Evolutionary conservation across 2,888 invertebrate genomes (phyloP), one percentile per base, ranked within the genome.

Genomic region (Chrysopilus asiliformis): DNA sequence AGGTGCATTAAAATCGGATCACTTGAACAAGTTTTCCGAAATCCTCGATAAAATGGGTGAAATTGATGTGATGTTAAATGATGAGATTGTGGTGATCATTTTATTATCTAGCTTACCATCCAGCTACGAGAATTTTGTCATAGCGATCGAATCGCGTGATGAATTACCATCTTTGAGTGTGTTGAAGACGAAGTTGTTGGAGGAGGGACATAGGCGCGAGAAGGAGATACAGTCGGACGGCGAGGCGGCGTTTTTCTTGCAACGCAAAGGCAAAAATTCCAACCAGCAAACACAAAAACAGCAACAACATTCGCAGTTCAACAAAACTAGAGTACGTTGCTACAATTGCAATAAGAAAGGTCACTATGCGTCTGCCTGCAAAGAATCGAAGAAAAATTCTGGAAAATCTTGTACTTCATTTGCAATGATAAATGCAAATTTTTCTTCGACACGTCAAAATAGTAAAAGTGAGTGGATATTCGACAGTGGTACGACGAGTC

Each of bases 201-300:
- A 42, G 32, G 41, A 41, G 20, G 39, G 36, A 12, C 38, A 37
- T 14, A 27, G 42, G 12, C 8, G 41, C 25, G 28, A 39, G 13
- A 17, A 34, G 13, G 13, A 19, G 15, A 36, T 16, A 18, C 9
- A 10, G 9, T 25, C 33, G 12, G 29, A 39, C 5, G 18, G 34
- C 9, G 36, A 41, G 17, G 28, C 24, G 22, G 34, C 36, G 26
- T 38, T 35, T 28, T 38, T 37, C 32, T 36, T 32, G 4, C 33
- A 22, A 16, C 2, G 8, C 4, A 36, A 24, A n/a, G n/a, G n/a
- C n/a, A n/a, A n/a, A n/a, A n/a, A n/a, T n/a, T n/a, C n/a, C n/a
- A n/a, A n/a, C n/a, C 15, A 8, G 16, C 29, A 35, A 30, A 18
- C 10, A 10, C 9, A 7, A 32, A 35, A 3, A 12, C 7, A 22